Percentiles rank a stretch among this genome's conserved stretches.
phyloP scores from a whole-genome alignment of 2,797 vertebrate species.

The Phyllotis vaccarum region DNA sequence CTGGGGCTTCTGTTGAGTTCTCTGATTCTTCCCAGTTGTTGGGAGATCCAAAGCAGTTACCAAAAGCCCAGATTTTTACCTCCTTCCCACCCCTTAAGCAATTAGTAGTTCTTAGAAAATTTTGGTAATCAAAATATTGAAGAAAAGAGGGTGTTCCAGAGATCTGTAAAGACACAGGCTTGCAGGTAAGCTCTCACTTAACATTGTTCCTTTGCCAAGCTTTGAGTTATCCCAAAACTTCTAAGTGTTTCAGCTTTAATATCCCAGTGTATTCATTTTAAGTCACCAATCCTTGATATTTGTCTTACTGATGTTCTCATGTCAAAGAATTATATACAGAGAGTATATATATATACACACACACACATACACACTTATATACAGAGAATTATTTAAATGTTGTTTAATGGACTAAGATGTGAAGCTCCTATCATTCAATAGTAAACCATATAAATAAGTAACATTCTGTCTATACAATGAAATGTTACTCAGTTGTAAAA shows the following conservation, averaged over 20 bases:
- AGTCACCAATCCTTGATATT: conserved; percentile 14
- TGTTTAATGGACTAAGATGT: conserved; percentile 53
- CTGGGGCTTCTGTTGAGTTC: not conserved
- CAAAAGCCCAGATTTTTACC: conserved; percentile 56
- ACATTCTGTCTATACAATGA: not conserved
- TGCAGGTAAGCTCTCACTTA: not conserved
- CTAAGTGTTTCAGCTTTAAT: conserved; percentile 24
- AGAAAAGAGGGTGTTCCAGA: not conserved
- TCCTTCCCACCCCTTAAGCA: not conserved
- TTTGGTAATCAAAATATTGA: conserved; percentile 14
- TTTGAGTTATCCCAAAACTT: not conserved
- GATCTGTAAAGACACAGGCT: not conserved
- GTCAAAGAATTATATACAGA: conserved; percentile 3
- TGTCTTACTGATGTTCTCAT: conserved; percentile 29
- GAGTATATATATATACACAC: too few relatives aligned
- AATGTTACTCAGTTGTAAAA: conserved; percentile 48
- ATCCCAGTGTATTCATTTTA: conserved; percentile 31
- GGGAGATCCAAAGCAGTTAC: conserved; percentile 41
- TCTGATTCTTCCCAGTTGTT: conserved; percentile 7
- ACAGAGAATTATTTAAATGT: not conserved
- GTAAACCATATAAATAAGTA: conserved; percentile 49
- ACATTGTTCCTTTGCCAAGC: not conserved
- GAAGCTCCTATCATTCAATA: conserved; percentile 42
- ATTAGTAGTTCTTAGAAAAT: conserved; percentile 47
- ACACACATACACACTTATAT: too few relatives aligned